These are phyloP conservation scores for Andrena dorsata DNA, from an alignment of 2,888 invertebrate genomes.

Conservation along the genomic window DNA sequence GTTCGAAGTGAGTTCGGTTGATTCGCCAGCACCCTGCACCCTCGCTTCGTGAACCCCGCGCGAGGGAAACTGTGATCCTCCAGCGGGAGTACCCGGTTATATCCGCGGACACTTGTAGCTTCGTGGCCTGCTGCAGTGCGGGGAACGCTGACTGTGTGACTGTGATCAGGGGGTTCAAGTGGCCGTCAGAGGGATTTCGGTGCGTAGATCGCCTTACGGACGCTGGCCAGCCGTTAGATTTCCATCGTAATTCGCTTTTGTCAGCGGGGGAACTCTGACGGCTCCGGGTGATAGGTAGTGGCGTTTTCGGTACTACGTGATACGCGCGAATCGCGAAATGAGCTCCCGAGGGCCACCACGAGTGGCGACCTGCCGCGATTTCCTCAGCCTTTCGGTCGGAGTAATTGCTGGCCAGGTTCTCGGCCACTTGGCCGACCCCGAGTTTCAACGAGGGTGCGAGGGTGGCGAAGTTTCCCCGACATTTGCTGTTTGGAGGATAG, in stretches of 20 bases:
- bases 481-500: slow-evolving; percentile 81
- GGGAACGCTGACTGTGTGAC: slow-evolving; percentile 14
- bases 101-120: slow-evolving; percentile 53
- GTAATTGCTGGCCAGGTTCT: slow-evolving; percentile 82
- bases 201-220: slow-evolving; percentile 9
- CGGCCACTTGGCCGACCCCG: slow-evolving; percentile 80
- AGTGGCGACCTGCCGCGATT: slow-evolving; percentile 5
- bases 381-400: slow-evolving; percentile 68
- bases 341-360: too few relatives aligned
- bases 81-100: slow-evolving; percentile 15
- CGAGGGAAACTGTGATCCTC: slow-evolving; percentile 28
- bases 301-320: slow-evolving; percentile 12
- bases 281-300: neutral
- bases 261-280: neutral
- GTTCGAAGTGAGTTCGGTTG: neutral
- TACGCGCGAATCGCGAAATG: slow-evolving; percentile 7
- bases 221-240: neutral
- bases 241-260: neutral
- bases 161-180: slow-evolving; percentile 27
- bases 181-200: slow-evolving; percentile 10
- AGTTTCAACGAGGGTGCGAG: slow-evolving; percentile 72
- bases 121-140: slow-evolving; percentile 30
- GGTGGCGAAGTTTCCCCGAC: slow-evolving; percentile 76
- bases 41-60: slow-evolving; percentile 23
- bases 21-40: slow-evolving; percentile 22